A percentile compares a stretch with the other conserved stretches of the same genome.
phyloP scores from a whole-genome alignment of 2,797 vertebrate genomes.

The Periparus ater region DNA sequence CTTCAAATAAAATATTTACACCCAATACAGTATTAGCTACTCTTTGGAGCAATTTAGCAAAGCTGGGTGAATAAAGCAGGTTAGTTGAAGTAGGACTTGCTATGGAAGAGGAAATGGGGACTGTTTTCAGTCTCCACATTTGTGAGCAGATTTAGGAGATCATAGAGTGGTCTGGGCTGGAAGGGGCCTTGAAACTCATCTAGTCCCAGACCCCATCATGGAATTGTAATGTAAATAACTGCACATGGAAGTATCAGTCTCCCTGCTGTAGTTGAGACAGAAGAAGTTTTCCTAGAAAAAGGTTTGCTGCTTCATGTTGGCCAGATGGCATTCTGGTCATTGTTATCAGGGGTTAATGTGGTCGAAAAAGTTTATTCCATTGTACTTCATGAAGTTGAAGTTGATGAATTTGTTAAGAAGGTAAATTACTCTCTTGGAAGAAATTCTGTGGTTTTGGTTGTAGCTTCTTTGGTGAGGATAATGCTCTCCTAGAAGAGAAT shows the following conservation, averaged over 20 bases:
- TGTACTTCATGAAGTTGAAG: background rate
- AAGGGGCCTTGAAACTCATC: background rate
- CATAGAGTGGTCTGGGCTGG: background rate
- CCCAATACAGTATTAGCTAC: background rate
- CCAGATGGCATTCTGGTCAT: background rate
- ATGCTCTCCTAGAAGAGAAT: background rate
- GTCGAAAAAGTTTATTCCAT: background rate
- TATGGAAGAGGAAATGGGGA: background rate
- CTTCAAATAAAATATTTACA: background rate
- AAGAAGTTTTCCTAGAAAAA: background rate
- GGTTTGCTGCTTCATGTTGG: background rate
- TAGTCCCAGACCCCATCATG: background rate
- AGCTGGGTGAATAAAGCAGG: background rate
- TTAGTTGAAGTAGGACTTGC: background rate
- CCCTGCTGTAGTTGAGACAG: background rate
- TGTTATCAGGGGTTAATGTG: background rate
- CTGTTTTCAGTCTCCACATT: background rate
- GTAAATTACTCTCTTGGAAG: background rate
- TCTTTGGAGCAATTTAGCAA: background rate
- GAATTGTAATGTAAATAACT: background rate
- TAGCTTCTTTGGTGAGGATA: background rate
- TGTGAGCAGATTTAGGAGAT: background rate
- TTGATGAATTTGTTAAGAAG: background rate
- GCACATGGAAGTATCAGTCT: background rate
- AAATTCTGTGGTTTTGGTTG: accelerated